Percentiles rank a stretch among this genome's conserved stretches.
Conservation (phyloP, 2,888 invertebrate species). For the Esperia sulphurella region DNA sequence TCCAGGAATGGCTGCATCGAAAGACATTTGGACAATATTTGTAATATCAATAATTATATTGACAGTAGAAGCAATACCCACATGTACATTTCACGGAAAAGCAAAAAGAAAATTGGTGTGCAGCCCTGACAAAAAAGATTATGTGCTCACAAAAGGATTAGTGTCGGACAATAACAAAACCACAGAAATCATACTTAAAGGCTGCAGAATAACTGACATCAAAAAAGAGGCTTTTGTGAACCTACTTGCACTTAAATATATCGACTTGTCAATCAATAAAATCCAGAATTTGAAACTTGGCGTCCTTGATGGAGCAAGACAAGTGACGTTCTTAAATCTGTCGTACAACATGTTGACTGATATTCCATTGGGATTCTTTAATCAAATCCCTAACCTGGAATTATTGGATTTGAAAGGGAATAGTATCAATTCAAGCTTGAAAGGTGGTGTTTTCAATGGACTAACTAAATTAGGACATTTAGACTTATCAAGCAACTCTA, state of each 20-base stretch:
- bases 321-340: conserved; percentile 40
- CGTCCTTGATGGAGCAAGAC: conserved; percentile 35
- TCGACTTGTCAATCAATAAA: conserved; percentile 49
- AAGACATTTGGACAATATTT: not conserved
- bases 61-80: conserved; percentile 12
- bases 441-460: conserved; percentile 41
- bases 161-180: conserved; percentile 33
- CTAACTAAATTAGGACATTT: conserved; percentile 35
- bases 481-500: conserved; percentile 42
- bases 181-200: conserved; percentile 27
- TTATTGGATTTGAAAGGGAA: conserved; percentile 47
- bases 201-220: conserved; percentile 31
- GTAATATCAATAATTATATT: not conserved
- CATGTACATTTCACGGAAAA: conserved; percentile 20
- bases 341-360: conserved; percentile 39
- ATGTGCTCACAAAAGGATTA: conserved; percentile 26
- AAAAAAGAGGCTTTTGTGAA: conserved; percentile 39
- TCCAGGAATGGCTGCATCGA: not conserved
- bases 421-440: conserved; percentile 23
- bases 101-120: conserved; percentile 25
- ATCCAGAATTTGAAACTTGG: conserved; percentile 38
- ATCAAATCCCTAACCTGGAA: conserved; percentile 38
- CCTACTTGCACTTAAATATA: conserved; percentile 30
- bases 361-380: conserved; percentile 45
- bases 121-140: conserved; percentile 21